A percentile compares a stretch with the other conserved stretches of the same genome.
phyloP scores from a whole-genome alignment of 2,113 vertebrate genomes.

The Helogale parvula region DNA sequence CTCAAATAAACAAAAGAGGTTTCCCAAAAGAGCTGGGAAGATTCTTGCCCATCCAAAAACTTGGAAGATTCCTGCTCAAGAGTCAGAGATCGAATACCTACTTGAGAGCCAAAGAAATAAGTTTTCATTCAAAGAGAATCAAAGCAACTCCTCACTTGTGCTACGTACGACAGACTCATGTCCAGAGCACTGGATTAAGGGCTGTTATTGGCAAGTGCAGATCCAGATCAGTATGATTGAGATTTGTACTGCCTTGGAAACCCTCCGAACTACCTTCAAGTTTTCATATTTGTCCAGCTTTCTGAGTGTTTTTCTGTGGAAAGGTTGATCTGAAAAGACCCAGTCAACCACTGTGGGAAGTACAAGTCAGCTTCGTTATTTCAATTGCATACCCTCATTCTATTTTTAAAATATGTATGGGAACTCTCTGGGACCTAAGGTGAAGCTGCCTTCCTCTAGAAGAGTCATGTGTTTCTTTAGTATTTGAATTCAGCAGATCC shows the following conservation, averaged over 20 bases:
- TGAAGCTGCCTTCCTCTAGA: background rate
- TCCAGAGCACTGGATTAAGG: background rate
- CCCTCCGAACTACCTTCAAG: background rate
- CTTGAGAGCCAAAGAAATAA: background rate
- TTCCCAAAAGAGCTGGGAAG: background rate
- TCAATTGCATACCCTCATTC: background rate
- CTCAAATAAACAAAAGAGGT: background rate
- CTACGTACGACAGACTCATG: too few species aligned
- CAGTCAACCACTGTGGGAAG: background rate
- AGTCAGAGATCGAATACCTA: background rate
- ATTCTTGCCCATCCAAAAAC: background rate
- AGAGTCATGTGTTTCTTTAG: background rate
- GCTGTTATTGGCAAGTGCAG: background rate
- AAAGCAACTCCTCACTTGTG: background rate
- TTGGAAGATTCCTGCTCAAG: background rate
- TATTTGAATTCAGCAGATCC: background rate
- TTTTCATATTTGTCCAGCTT: background rate
- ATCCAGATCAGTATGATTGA: background rate
- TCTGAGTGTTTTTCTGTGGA: background rate
- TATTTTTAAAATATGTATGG: background rate
- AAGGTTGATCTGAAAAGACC: background rate
- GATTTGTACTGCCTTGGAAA: background rate
- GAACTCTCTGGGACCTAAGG: background rate
- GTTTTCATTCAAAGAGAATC: background rate
- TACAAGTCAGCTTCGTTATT: background rate